phyloP scores from a whole-genome alignment of 2,888 invertebrate species.

The Shargacucullia verbasci region DNA sequence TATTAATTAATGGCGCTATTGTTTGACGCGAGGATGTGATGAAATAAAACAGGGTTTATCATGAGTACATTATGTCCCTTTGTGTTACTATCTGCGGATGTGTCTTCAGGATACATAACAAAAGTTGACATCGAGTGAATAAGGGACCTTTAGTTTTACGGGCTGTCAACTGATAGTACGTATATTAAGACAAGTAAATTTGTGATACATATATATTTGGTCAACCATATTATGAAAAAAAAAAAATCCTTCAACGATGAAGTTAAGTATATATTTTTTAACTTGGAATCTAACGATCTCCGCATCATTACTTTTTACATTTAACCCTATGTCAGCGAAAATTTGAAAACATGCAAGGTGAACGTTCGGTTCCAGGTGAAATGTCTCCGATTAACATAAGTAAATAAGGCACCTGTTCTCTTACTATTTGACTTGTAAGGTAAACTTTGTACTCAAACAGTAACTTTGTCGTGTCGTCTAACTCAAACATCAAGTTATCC shows the following conservation, averaged over 20 bases:
- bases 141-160: neutral
- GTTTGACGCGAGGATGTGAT: conserved; percentile 31
- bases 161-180: neutral
- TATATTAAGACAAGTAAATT: too few relatives aligned
- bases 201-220: too few relatives aligned
- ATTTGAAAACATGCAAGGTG: too few relatives aligned
- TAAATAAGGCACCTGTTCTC: conserved; percentile 6
- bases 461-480: conserved; percentile 22
- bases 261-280: too few relatives aligned
- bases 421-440: conserved; percentile 20
- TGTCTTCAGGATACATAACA: neutral
- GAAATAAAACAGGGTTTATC: conserved; percentile 40
- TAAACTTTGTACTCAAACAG: conserved; percentile 27
- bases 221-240: too few relatives aligned
- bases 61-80: conserved; percentile 19
- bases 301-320: too few relatives aligned
- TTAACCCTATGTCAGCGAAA: too few relatives aligned
- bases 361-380: neutral
- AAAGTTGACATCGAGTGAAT: neutral
- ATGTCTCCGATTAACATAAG: neutral
- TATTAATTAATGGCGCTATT: conserved; percentile 58
- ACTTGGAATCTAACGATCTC: too few relatives aligned
- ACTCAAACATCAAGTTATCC: conserved; percentile 12
- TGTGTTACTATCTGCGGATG: conserved; percentile 16
- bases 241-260: too few relatives aligned